These are phyloP conservation scores for Desmophyllum pertusum DNA, from an alignment of 92 coral and sea anemone genomes.

Conservation along the genomic window DNA sequence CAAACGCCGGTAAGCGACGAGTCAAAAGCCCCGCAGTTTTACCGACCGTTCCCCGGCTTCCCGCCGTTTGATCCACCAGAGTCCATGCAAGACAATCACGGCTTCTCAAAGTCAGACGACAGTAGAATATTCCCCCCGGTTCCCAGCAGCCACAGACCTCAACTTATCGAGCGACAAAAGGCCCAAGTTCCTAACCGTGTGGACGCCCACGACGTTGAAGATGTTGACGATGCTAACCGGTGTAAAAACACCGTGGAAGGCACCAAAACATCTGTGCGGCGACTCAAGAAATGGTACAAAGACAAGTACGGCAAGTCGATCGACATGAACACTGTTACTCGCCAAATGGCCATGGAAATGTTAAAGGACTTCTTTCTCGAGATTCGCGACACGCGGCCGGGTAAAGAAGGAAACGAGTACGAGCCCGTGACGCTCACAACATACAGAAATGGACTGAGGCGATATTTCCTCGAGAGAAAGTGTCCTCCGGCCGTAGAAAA, in stretches of 20 bases:
- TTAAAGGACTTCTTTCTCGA: conserved; percentile 98
- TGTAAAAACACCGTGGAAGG: conserved; percentile 99
- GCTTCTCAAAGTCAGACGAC: conserved; percentile 69
- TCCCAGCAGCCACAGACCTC: conserved; percentile 62
- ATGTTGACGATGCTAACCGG: conserved; percentile 95
- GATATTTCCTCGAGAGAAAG: conserved; percentile 98
- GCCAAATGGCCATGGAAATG: conserved; percentile 88
- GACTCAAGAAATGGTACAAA: conserved; percentile 98
- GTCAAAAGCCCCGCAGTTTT: conserved; percentile 80
- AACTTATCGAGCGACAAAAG: conserved; percentile 59
- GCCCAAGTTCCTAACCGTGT: conserved; percentile 58
- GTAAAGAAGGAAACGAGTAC: conserved; percentile 99
- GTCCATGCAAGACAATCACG: conserved; percentile 53
- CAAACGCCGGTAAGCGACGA: conserved; percentile 65
- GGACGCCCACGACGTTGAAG: conserved; percentile 92
- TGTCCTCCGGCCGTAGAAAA: conserved; percentile 98
- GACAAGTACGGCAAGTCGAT: conserved; percentile 95
- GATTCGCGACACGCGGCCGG: conserved; percentile 99
- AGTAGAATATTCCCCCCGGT: conserved; percentile 63
- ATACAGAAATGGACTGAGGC: conserved; percentile 95
- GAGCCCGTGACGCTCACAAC: conserved; percentile 99
- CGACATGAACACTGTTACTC: conserved; percentile 93
- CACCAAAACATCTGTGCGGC: conserved; percentile 95
- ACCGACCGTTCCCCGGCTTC: conserved; percentile 80
- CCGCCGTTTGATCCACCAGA: conserved; percentile 55